phyloP scores from a whole-genome alignment of 2,888 invertebrate genomes.

The Prosapia bicincta region DNA sequence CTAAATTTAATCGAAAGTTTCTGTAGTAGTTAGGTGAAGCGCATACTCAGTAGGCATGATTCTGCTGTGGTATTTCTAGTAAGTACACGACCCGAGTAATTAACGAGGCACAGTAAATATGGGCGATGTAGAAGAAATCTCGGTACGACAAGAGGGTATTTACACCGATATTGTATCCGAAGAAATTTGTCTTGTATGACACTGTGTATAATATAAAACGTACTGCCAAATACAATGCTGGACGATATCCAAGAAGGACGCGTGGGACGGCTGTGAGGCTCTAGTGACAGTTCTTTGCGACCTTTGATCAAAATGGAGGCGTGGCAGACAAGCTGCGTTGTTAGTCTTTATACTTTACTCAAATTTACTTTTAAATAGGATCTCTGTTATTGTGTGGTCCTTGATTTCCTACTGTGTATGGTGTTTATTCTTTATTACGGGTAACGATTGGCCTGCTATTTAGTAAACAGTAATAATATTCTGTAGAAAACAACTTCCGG shows the following conservation, averaged over 20 bases:
- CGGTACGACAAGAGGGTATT: not conserved
- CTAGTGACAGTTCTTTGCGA: not conserved
- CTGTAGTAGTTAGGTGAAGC: too few species aligned
- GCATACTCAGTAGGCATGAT: too few species aligned
- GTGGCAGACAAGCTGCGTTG: not conserved
- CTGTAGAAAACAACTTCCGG: too few species aligned
- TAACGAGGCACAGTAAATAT: too few species aligned
- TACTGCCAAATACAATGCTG: not conserved
- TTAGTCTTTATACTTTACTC: not conserved
- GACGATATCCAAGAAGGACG: not conserved
- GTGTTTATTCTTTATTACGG: too few species aligned
- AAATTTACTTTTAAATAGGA: not conserved
- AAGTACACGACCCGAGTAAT: too few species aligned
- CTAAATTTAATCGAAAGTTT: too few species aligned
- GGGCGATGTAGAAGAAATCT: not conserved
- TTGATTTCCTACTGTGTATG: not conserved
- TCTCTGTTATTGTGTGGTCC: not conserved
- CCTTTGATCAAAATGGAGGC: not conserved
- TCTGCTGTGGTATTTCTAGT: too few species aligned
- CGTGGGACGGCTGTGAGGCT: not conserved
- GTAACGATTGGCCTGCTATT: too few species aligned
- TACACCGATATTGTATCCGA: not conserved
- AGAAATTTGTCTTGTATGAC: not conserved
- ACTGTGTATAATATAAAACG: not conserved
- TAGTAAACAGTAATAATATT: too few species aligned